phyloP scores from a whole-genome alignment of 2,888 invertebrate species.

The Prosopocoilus inquinatus region DNA sequence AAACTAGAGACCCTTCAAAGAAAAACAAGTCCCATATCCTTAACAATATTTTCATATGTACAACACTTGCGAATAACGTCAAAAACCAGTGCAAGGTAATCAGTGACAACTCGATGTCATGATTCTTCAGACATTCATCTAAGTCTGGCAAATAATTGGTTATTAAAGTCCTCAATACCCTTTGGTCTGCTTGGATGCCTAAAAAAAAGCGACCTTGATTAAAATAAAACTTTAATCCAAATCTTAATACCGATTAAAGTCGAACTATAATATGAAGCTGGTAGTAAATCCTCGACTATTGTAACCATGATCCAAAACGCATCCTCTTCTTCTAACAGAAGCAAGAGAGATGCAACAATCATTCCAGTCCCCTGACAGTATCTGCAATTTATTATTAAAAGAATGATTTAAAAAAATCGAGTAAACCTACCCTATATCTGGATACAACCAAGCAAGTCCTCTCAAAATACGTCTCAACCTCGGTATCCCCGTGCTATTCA shows the following conservation, averaged over 20 bases:
- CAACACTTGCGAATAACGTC: conserved; percentile 93
- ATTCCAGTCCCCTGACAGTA: conserved; percentile 86
- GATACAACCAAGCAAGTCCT: conserved; percentile 92
- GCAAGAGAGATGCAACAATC: conserved; percentile 88
- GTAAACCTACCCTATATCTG: conserved; percentile 70
- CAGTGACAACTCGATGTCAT: conserved; percentile 92
- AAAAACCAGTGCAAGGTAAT: conserved; percentile 98
- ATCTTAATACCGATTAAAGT: conserved; percentile 68
- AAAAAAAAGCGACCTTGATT: conserved; percentile 27
- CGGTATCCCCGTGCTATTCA: conserved; percentile 90
- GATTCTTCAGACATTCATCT: conserved; percentile 86
- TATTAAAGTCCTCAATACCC: conserved; percentile 90
- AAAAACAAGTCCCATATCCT: conserved; percentile 98
- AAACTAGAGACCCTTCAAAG: conserved; percentile 89
- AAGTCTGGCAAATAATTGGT: conserved; percentile 86
- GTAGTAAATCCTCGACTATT: conserved; percentile 96
- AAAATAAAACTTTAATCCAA: background rate
- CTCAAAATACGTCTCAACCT: conserved; percentile 84
- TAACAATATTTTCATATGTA: conserved; percentile 90
- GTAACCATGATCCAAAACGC: conserved; percentile 99
- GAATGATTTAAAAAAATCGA: conserved; percentile 4
- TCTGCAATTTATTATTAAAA: conserved; percentile 39
- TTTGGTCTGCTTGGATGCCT: conserved; percentile 93
- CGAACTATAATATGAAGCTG: conserved; percentile 95
- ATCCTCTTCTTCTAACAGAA: conserved; percentile 97